phyloP scores from a whole-genome alignment of 2,113 vertebrate species.

The Dendrocopos noguchii region DNA sequence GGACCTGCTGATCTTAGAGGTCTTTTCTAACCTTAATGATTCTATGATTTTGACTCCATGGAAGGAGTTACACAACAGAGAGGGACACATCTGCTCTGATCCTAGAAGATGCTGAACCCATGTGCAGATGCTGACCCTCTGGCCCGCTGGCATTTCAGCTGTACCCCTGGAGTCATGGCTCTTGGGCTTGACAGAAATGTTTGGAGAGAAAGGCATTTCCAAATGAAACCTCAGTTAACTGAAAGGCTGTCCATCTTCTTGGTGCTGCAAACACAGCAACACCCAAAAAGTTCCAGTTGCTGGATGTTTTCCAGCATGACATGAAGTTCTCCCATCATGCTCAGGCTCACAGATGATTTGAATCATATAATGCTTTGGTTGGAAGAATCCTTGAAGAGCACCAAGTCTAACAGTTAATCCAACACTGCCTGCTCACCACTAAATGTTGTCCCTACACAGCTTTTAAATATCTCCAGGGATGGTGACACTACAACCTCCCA shows the following conservation, averaged over 20 bases:
- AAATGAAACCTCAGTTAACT: not conserved
- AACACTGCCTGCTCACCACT: too few species aligned
- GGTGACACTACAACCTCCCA: too few species aligned
- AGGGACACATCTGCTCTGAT: not conserved
- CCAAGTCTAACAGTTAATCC: too few species aligned
- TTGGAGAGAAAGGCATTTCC: not conserved
- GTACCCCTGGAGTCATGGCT: not conserved
- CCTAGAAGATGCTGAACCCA: not conserved
- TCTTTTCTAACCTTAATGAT: too few species aligned
- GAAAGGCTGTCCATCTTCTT: not conserved
- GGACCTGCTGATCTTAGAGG: too few species aligned
- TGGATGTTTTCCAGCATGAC: not conserved
- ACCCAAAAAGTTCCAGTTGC: not conserved
- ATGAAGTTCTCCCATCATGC: not conserved
- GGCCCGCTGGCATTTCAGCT: not conserved
- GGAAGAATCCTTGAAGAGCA: too few species aligned
- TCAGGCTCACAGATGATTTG: not conserved
- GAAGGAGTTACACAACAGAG: not conserved
- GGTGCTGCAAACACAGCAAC: not conserved
- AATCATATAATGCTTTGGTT: too few species aligned
- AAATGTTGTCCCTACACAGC: too few species aligned
- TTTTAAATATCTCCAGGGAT: too few species aligned
- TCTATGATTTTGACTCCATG: too few species aligned
- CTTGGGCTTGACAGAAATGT: not conserved
- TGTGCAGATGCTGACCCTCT: not conserved